Conservation (phyloP, 1,140 invertebrate genomes). For the Dendrolimus kikuchii region DNA sequence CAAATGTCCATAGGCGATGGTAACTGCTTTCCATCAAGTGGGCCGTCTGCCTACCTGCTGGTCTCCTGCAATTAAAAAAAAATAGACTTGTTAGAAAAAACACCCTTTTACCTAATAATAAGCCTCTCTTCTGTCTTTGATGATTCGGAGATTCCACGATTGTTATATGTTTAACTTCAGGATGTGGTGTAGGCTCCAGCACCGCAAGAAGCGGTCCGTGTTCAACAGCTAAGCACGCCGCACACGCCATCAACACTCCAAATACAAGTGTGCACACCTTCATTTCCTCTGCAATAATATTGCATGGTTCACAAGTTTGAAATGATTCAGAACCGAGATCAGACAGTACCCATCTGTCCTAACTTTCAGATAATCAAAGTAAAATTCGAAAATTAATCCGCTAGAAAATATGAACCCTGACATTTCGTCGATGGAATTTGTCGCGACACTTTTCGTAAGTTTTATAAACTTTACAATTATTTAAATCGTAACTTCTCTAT, state of each 20-base stretch:
- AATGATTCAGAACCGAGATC: background rate
- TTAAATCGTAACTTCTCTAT: too few relatives aligned
- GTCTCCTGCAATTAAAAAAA: too few relatives aligned
- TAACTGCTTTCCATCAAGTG: too few relatives aligned
- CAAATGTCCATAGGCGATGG: too few relatives aligned
- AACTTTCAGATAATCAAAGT: too few relatives aligned
- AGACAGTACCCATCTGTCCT: background rate
- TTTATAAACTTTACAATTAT: too few relatives aligned
- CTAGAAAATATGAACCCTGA: too few relatives aligned
- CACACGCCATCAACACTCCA: constrained; percentile 34
- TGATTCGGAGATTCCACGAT: constrained; percentile 8
- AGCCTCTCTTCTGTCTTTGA: constrained; percentile 21
- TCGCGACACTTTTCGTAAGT: too few relatives aligned
- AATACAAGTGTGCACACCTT: constrained; percentile 34
- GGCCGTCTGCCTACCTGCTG: too few relatives aligned
- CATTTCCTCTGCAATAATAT: constrained; percentile 32
- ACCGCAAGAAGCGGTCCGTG: constrained; percentile 24
- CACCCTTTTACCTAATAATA: constrained; percentile 19
- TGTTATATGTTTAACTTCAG: constrained; percentile 7
- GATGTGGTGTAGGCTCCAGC: constrained; percentile 11
- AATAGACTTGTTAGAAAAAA: too few relatives aligned
- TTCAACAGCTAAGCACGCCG: constrained; percentile 29
- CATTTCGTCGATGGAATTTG: too few relatives aligned
- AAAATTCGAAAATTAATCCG: too few relatives aligned
- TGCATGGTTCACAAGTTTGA: background rate